phyloP scores from a whole-genome alignment of 2,797 vertebrate species.

The Sus cebifrons region DNA sequence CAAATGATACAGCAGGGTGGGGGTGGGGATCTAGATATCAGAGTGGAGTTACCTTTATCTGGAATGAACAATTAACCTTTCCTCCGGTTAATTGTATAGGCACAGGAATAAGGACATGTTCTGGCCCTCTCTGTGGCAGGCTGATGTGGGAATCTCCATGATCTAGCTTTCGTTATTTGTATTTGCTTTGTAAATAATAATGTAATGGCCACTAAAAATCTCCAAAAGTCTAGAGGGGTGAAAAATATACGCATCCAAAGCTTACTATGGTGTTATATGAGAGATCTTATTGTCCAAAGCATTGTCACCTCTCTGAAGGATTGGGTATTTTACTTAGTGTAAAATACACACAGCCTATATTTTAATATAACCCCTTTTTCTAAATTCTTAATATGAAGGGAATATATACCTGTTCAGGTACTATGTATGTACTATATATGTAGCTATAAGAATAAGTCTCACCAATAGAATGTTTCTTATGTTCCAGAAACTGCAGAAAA shows the following conservation, averaged over 20 bases:
- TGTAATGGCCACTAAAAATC: background rate
- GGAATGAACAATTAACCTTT: background rate
- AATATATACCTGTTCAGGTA: background rate
- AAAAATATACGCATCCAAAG: background rate
- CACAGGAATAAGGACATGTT: background rate
- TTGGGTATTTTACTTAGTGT: background rate
- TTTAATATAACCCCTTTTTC: background rate
- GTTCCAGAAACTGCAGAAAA: background rate
- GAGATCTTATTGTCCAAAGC: background rate
- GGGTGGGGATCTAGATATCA: background rate
- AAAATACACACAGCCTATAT: background rate
- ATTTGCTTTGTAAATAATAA: slow-evolving; percentile 21
- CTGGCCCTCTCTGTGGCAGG: background rate
- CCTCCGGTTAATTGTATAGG: no score
- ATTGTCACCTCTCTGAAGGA: background rate
- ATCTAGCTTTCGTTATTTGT: background rate
- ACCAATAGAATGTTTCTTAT: background rate
- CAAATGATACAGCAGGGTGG: background rate
- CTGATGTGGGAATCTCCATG: background rate
- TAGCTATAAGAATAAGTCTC: background rate
- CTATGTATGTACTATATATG: no score
- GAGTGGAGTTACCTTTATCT: background rate
- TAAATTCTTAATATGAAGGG: slow-evolving; percentile 25
- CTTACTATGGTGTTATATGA: background rate
- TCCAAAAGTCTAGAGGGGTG: background rate